phyloP scores from a whole-genome alignment of 2,888 invertebrate genomes.

The Calameuta idolon region DNA sequence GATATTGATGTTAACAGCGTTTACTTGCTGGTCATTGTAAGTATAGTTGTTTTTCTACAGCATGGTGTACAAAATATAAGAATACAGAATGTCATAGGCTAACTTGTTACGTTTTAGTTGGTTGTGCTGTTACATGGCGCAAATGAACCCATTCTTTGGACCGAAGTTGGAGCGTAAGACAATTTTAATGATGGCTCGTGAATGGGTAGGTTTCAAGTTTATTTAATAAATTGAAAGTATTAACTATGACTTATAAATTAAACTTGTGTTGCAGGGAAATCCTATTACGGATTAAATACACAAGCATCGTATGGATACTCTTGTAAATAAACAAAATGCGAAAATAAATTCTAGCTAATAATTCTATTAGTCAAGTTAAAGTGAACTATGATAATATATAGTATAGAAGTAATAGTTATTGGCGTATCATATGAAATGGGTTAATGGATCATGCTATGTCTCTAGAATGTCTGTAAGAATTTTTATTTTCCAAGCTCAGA shows the following conservation, averaged over 20 bases:
- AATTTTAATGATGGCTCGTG: conserved; percentile 80
- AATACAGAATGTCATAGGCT: neutral
- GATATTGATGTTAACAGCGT: conserved; percentile 86
- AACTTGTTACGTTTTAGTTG: conserved; percentile 72
- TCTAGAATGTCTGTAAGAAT: neutral
- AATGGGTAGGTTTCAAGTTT: conserved; percentile 75
- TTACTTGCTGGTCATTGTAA: conserved; percentile 92
- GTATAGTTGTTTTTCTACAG: conserved; percentile 65
- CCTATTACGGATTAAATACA: conserved; percentile 4
- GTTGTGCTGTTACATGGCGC: conserved; percentile 92
- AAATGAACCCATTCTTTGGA: conserved; percentile 93
- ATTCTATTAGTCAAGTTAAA: neutral
- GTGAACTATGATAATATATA: neutral
- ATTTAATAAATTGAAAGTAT: neutral
- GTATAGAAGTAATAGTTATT: conserved; percentile 12
- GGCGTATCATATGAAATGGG: conserved; percentile 4
- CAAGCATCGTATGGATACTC: neutral
- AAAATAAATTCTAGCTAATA: neutral
- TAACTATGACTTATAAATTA: neutral
- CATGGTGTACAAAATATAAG: neutral
- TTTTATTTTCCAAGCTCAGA: neutral
- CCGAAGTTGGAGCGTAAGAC: conserved; percentile 80
- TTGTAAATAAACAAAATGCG: neutral
- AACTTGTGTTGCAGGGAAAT: conserved; percentile 15
- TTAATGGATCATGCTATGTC: neutral